Conservation (phyloP, 2,888 invertebrate species). For the Entomobrya multifasciata region DNA sequence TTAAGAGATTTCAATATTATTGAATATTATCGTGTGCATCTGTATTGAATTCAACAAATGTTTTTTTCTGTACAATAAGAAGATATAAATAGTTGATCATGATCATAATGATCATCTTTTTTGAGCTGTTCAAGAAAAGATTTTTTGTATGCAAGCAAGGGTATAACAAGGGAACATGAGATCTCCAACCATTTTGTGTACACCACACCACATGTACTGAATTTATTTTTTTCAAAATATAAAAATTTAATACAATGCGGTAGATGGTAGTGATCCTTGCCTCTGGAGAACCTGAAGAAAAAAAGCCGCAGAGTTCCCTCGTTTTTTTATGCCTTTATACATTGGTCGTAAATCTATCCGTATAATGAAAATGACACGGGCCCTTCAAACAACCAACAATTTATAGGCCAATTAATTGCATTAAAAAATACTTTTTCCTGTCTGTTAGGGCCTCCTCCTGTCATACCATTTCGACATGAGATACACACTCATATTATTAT, state of each 20-base stretch:
- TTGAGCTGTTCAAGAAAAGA: background rate
- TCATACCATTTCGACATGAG: constrained; percentile 60
- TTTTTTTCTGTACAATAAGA: too few relatives aligned
- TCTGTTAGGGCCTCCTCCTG: constrained; percentile 68
- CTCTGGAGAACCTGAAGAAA: background rate
- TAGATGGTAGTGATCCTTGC: background rate
- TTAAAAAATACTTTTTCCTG: constrained; percentile 62
- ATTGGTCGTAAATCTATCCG: constrained; percentile 60
- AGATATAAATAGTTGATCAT: constrained; percentile 26
- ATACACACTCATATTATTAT: background rate
- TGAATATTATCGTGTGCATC: too few relatives aligned
- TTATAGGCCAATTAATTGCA: constrained; percentile 74
- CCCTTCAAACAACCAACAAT: constrained; percentile 66
- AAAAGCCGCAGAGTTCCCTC: constrained; percentile 42
- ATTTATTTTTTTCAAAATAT: background rate
- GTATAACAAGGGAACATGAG: background rate
- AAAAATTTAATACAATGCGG: background rate
- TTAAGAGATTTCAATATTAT: too few relatives aligned
- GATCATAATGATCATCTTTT: too few relatives aligned
- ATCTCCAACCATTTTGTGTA: too few relatives aligned
- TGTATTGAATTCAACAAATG: constrained; percentile 4
- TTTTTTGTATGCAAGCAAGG: background rate
- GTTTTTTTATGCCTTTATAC: background rate
- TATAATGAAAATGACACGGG: constrained; percentile 69
- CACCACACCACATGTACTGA: too few relatives aligned